These are phyloP conservation scores for Aotus griseimembra DNA, from an alignment of 2,797 vertebrate species.

Conservation along the genomic window DNA sequence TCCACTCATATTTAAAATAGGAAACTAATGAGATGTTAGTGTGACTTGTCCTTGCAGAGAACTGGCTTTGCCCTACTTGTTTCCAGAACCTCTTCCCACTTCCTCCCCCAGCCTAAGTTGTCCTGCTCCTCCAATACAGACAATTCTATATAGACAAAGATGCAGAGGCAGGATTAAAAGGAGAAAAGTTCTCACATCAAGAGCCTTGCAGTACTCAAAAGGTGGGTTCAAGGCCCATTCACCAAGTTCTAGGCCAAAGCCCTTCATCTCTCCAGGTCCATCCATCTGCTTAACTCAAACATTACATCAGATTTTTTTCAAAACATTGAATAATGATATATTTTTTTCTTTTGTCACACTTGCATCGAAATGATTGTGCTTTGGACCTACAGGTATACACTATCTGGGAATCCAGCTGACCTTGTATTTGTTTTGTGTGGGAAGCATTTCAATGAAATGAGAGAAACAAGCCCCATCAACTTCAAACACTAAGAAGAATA, in stretches of 20 bases:
- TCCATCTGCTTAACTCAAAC: conserved; percentile 4
- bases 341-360: conserved; percentile 40
- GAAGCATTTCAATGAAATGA: conserved; percentile 60
- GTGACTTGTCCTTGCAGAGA: not conserved
- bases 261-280: not conserved
- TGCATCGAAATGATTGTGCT: not conserved
- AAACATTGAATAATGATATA: conserved; percentile 3
- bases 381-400: not conserved
- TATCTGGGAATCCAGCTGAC: conserved; percentile 32
- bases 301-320: not conserved
- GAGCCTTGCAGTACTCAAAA: not conserved
- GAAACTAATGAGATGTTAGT: not conserved
- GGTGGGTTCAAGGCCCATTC: not conserved
- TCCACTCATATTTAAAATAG: conserved; percentile 10
- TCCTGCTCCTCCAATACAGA: not conserved
- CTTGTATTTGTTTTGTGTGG: conserved; percentile 51
- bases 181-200: not conserved
- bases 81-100: not conserved
- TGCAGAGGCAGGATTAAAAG: not conserved
- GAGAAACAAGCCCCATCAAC: conserved; percentile 53
- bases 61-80: not conserved
- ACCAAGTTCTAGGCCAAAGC: not conserved
- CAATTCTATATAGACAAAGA: not conserved
- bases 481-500: conserved; percentile 48
- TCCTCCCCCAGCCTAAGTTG: not conserved